Evolutionary conservation across 1,140 invertebrate genomes (phyloP), one percentile per base, ranked within the genome.

Genomic region (Drosophila nigrodunni): DNA sequence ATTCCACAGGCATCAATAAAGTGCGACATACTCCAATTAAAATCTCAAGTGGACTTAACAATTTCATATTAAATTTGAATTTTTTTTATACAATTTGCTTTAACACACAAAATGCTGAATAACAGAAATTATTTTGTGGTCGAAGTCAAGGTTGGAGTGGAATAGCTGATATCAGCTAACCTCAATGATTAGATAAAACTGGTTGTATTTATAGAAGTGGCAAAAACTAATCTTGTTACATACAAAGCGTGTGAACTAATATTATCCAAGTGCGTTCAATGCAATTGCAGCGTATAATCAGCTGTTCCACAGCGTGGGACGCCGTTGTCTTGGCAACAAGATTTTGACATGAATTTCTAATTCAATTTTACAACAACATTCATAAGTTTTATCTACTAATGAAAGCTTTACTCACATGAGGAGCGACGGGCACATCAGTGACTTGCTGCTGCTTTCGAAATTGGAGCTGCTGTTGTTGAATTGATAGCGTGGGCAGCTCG

Each of bases 391-490:
- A 15, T 15, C 15, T 7, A 9, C n/a, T 55, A 30, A 39, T 46
- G 8, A 11, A 43, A 11, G 25, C 54, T 37, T 13, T 18, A 70
- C 72, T 74, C 37, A 70, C 66, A 39, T 47, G 2, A 5, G 49
- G 9, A 44, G 7, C 9, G 3, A 7, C 0, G 10, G 25, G 0
- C 13, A 11, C 58, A 62, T 70, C 43, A 13, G 15, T 57, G 7
- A 15, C 21, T 9, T 15, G 37, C 7, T 39, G 30, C 21, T 74
- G 58, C 4, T 62, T 58, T 21, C 37, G 72, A 18, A 58, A 10
- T 18, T 69, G 58, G 9, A 74, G 41, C 11, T 69, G 49, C n/a
- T 70, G 72, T 43, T 57, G 72, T 8, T 74, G 55, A 47, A 55
- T 55, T 13, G 54, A 2, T 8, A 60, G 9, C 7, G 44, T 3